Evolutionary conservation across 2,888 invertebrate species (phyloP).

Genomic region (Cistogaster globosa): DNA sequence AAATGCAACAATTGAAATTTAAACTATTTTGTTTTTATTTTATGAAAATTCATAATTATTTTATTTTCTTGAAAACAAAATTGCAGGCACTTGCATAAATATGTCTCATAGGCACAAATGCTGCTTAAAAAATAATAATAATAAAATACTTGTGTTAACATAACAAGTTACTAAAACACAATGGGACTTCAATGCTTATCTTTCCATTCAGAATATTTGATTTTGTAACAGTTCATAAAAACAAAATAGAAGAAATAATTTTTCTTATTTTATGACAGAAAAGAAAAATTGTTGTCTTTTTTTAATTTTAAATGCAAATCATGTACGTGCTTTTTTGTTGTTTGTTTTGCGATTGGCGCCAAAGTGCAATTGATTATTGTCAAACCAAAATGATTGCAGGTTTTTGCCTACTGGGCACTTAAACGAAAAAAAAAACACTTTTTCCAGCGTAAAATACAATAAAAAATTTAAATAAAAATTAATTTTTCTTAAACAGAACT

Average conservation of each 20-base stretch:
- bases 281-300: no score
- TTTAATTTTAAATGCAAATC: background rate
- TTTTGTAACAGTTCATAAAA: background rate
- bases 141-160: constrained; percentile 21
- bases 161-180: constrained; percentile 15
- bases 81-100: constrained; percentile 52
- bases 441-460: background rate
- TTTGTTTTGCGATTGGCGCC: background rate
- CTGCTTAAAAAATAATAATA: constrained; percentile 10
- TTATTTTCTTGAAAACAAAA: constrained; percentile 31
- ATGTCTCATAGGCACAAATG: background rate
- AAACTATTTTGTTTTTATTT: background rate
- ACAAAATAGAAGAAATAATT: background rate
- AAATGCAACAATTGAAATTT: constrained; percentile 12
- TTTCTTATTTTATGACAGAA: background rate
- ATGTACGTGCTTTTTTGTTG: background rate
- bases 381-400: background rate
- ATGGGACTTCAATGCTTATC: background rate
- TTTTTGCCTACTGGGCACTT: background rate
- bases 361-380: background rate
- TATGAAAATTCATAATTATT: no score
- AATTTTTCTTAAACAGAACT: no score
- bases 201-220: background rate
- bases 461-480: no score
- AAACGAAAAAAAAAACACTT: background rate